Conservation (phyloP, 2,113 vertebrate species). For the Albula goreensis region DNA sequence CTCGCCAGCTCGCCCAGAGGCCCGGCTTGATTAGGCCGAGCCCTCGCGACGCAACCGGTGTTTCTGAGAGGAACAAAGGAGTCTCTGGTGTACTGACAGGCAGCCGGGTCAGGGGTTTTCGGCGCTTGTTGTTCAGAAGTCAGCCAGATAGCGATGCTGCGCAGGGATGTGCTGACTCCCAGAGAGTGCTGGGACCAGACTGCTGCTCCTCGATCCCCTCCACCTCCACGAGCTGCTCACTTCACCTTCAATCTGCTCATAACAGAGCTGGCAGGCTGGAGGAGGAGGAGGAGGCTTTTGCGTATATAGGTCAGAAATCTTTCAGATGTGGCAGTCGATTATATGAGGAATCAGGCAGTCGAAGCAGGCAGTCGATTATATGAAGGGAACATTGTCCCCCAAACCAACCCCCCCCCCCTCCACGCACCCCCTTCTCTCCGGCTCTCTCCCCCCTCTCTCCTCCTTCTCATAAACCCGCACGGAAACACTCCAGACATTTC, state of each 20-base stretch:
- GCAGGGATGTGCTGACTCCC: constrained; percentile 18
- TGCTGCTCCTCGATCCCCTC: neutral
- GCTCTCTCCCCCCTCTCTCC: neutral
- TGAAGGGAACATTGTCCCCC: constrained; percentile 6
- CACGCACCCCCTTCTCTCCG: neutral
- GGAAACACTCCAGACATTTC: constrained; percentile 29
- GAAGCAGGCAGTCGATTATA: neutral
- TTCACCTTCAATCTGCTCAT: constrained; percentile 8
- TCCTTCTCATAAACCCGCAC: constrained; percentile 1
- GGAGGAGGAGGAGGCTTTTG: constrained; percentile 4
- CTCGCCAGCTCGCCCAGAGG: constrained; percentile 49
- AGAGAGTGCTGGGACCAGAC: neutral
- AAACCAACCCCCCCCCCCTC: neutral
- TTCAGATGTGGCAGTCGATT: constrained; percentile 28
- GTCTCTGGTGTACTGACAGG: constrained; percentile 63
- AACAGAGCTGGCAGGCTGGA: neutral
- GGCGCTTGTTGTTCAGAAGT: constrained; percentile 31
- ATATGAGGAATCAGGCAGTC: neutral
- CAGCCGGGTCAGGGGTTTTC: constrained; percentile 42
- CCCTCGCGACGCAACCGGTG: constrained; percentile 60
- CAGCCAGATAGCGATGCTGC: neutral
- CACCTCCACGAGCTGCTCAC: neutral
- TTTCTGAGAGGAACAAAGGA: constrained; percentile 65
- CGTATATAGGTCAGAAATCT: neutral
- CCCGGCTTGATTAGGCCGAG: constrained; percentile 53